These are phyloP conservation scores for Smittia aterrima DNA, from an alignment of 2,888 invertebrate genomes.

Conservation along the genomic window DNA sequence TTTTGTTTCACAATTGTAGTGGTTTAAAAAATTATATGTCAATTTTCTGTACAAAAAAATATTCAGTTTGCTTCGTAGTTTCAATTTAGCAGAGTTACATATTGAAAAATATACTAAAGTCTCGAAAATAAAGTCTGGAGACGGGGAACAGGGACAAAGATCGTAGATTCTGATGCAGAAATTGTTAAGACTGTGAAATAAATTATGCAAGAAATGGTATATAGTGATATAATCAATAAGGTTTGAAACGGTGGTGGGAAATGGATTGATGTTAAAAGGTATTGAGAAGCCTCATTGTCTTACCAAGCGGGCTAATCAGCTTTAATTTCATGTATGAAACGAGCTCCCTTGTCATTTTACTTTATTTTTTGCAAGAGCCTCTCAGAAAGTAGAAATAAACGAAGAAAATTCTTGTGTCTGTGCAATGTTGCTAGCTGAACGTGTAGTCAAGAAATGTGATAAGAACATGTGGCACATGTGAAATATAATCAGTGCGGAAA, in stretches of 20 bases:
- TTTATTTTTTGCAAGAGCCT: no score
- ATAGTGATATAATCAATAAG: conserved; percentile 41
- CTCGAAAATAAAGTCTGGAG: neutral
- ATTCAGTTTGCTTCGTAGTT: conserved; percentile 41
- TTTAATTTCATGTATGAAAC: no score
- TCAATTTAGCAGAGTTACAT: conserved; percentile 39
- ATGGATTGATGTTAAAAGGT: conserved; percentile 39
- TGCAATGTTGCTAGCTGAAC: conserved; percentile 13
- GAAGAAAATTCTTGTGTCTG: neutral
- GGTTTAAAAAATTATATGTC: conserved; percentile 42
- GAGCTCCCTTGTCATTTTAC: no score
- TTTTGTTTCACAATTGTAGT: conserved; percentile 39
- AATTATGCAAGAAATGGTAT: conserved; percentile 38
- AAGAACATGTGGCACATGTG: conserved; percentile 24
- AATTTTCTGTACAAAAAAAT: conserved; percentile 41
- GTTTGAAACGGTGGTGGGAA: conserved; percentile 22
- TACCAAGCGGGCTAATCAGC: neutral
- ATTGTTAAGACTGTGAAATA: conserved; percentile 18
- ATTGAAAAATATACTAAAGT: conserved; percentile 32
- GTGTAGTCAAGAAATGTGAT: conserved; percentile 13
- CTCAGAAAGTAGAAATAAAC: no score
- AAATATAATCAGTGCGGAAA: conserved; percentile 1
- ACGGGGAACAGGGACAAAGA: neutral
- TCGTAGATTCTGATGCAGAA: conserved; percentile 20
- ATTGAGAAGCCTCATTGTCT: conserved; percentile 9